Conservation (phyloP, 2,113 vertebrate species). For the Chitala chitala region DNA sequence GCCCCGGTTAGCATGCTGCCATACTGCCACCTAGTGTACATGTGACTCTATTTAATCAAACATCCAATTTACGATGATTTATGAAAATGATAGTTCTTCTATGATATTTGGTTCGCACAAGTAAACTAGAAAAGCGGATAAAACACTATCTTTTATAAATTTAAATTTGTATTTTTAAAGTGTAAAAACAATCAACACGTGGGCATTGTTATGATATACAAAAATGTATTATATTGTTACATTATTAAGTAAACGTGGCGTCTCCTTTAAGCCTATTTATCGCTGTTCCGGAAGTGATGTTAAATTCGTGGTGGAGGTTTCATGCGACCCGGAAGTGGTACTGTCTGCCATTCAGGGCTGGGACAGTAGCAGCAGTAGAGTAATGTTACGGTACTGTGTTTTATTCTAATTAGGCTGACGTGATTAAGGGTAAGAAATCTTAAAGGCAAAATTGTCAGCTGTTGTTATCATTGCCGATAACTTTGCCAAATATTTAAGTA, state of each 20-base stretch:
- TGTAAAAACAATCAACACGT: not conserved
- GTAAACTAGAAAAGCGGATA: too few relatives aligned
- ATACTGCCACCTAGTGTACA: too few relatives aligned
- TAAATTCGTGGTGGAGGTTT: not conserved
- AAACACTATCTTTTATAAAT: too few relatives aligned
- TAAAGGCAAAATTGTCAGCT: not conserved
- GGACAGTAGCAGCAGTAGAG: not conserved
- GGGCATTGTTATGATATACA: not conserved
- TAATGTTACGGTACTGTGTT: not conserved
- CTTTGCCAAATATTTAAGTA: too few relatives aligned
- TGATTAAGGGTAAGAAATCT: conserved; percentile 19
- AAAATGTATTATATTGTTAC: not conserved
- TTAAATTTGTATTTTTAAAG: not conserved
- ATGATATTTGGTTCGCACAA: too few relatives aligned
- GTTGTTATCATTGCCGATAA: too few relatives aligned
- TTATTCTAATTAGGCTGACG: not conserved
- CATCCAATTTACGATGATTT: too few relatives aligned
- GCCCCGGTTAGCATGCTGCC: too few relatives aligned
- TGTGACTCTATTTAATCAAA: too few relatives aligned
- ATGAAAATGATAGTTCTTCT: too few relatives aligned
- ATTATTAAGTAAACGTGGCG: not conserved
- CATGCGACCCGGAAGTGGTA: not conserved
- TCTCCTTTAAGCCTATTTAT: conserved; percentile 3
- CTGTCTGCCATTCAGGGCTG: not conserved
- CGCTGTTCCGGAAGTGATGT: conserved; percentile 25